Percentiles rank a stretch among this genome's conserved stretches.
Evolutionary conservation across 2,888 invertebrate species (phyloP).

Genomic region (Ophonus ardosiacus): DNA sequence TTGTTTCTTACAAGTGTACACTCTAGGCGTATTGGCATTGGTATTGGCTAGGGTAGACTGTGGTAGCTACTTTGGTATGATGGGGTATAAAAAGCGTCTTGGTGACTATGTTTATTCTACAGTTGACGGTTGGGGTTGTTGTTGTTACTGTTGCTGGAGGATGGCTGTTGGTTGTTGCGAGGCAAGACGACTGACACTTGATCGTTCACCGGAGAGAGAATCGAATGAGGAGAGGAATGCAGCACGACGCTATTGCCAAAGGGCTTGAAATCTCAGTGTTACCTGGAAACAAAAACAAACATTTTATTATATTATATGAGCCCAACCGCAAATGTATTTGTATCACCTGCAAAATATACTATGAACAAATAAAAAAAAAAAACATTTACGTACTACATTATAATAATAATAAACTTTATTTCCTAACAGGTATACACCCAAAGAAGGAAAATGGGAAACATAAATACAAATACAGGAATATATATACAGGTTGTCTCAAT

Average conservation of each 20-base stretch:
- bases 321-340: too few relatives aligned
- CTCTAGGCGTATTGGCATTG: constrained; percentile 12
- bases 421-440: too few relatives aligned
- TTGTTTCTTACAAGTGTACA: constrained; percentile 36
- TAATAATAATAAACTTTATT: too few relatives aligned
- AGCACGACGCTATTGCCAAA: background rate
- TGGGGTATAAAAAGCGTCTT: background rate
- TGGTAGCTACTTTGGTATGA: background rate
- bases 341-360: too few relatives aligned
- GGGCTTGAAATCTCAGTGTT: background rate
- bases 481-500: too few relatives aligned
- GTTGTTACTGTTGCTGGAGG: background rate
- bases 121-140: background rate
- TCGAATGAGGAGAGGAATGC: constrained; percentile 26
- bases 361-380: too few relatives aligned
- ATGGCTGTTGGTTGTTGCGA: constrained; percentile 11
- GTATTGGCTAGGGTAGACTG: background rate
- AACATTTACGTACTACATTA: too few relatives aligned
- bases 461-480: too few relatives aligned
- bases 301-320: too few relatives aligned
- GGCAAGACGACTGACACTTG: constrained; percentile 2
- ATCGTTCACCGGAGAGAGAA: constrained; percentile 35
- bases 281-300: constrained; percentile 3
- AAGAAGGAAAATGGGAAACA: too few relatives aligned
- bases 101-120: background rate